phyloP scores from a whole-genome alignment of 2,888 invertebrate species.

The Platycnemis pennipes region DNA sequence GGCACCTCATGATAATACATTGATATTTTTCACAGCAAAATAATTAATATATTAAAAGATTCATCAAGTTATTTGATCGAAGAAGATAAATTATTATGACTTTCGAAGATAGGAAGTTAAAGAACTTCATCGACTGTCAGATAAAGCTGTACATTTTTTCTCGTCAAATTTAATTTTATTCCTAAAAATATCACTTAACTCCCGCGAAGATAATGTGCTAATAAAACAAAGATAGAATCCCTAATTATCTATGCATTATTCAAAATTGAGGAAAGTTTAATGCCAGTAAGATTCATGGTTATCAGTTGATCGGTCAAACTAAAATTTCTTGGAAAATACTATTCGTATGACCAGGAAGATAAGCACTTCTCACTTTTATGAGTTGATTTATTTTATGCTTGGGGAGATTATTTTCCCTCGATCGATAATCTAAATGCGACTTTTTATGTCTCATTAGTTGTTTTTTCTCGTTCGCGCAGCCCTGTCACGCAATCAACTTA shows the following conservation, averaged over 20 bases:
- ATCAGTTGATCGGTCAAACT: neutral
- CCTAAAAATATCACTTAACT: neutral
- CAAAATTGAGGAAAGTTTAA: neutral
- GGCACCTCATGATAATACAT: too few species aligned
- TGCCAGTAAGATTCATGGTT: neutral
- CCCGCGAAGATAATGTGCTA: neutral
- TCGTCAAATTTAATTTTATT: neutral
- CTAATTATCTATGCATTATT: neutral
- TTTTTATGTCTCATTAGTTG: slow-evolving; percentile 9
- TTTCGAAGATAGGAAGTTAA: neutral
- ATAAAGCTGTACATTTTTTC: neutral
- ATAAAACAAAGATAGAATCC: neutral
- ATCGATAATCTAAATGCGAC: neutral
- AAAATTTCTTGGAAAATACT: neutral
- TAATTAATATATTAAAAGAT: too few species aligned
- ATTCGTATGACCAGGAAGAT: neutral
- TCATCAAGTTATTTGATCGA: too few species aligned
- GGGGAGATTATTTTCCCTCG: neutral
- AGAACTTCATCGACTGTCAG: neutral
- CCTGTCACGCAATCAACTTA: slow-evolving; percentile 28
- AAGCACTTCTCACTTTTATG: neutral
- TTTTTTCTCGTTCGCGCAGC: neutral
- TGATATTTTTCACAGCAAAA: too few species aligned
- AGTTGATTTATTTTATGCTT: neutral
- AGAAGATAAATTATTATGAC: too few species aligned